Evolutionary conservation across 2,113 vertebrate species (phyloP).

Genomic region (Sisor rabdophorus): DNA sequence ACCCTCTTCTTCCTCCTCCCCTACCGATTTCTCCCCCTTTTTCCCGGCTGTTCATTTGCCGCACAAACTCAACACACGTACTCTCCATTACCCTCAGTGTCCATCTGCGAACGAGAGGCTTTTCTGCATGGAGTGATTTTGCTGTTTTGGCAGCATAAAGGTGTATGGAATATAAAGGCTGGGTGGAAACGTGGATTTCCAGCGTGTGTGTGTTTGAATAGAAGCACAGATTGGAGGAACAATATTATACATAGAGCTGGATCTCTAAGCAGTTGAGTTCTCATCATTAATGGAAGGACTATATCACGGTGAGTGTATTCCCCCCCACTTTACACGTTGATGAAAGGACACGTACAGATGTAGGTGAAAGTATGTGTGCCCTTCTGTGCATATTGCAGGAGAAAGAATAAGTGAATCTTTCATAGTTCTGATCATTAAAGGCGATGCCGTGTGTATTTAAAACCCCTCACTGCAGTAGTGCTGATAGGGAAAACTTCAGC

Average conservation of each 20-base stretch:
- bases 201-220: background rate
- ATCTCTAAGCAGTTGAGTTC: background rate
- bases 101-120: conserved; percentile 5
- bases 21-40: conserved; percentile 12
- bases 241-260: background rate
- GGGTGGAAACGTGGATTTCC: background rate
- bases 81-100: conserved; percentile 8
- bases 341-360: background rate
- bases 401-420: no score
- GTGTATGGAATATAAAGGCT: conserved; percentile 17
- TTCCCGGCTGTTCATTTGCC: conserved; percentile 26
- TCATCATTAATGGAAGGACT: conserved; percentile 50
- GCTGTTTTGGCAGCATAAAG: conserved; percentile 3
- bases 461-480: background rate
- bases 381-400: background rate
- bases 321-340: background rate
- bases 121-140: conserved; percentile 27
- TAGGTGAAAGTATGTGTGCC: background rate
- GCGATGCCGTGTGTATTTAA: background rate
- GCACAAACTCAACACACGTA: conserved; percentile 9
- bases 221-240: background rate
- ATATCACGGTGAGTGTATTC: conserved; percentile 48
- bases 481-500: background rate
- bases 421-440: background rate
- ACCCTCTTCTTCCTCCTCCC: no score